Base-by-base conservation (phyloP, 1,140 invertebrate genomes). In the Nomia melanderi region DNA sequence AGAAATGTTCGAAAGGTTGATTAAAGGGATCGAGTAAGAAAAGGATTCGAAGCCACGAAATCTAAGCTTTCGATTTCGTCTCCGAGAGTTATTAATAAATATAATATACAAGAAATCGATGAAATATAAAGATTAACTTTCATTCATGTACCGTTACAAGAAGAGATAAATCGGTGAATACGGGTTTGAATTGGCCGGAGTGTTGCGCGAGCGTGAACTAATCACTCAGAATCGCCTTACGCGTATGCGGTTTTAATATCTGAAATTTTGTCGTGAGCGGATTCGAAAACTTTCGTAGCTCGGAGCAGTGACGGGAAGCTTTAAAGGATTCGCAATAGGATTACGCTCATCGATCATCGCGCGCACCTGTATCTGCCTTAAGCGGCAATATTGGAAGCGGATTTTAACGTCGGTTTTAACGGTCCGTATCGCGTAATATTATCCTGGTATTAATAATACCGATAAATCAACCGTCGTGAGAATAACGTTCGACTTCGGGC, bases 371-470 rank as follows among this genome's bases (percentile, higher is more conserved):
- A 82, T 82, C 81, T 82, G 79, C 81, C 76, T 83, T 83, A 82
- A 83, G 81, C 81, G 81, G 81, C 76, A 82, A 83, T 83, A 83
- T 82, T 78, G 80, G 81, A 74, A 82, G 81, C 81, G 81, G 81
- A 82, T 83, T 83, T 83, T 83, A 83, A 83, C 81, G 81, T 81
- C 76, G 80, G 81, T 83, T 83, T 83, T 83, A 83, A 83, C 81
- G 80, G 81, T 54, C 69, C 80, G 80, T 82, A 82, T 83, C 81
- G 75, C 80, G 81, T 83, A 82, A 83, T 82, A 83, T 82, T 83
- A 83, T 83, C 81, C 81, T 17, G 77, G 64, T 83, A 83, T 83
- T 83, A 83, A 83, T 83, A 83, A 83, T 83, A 71, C 67, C 80
- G 59, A 83, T 83, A 83, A 83, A 83, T 83, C 80, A 83, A 82